Evolutionary conservation across 2,888 invertebrate species (phyloP), one percentile per base, ranked within the genome.

Genomic region (Saturnia pavonia): DNA sequence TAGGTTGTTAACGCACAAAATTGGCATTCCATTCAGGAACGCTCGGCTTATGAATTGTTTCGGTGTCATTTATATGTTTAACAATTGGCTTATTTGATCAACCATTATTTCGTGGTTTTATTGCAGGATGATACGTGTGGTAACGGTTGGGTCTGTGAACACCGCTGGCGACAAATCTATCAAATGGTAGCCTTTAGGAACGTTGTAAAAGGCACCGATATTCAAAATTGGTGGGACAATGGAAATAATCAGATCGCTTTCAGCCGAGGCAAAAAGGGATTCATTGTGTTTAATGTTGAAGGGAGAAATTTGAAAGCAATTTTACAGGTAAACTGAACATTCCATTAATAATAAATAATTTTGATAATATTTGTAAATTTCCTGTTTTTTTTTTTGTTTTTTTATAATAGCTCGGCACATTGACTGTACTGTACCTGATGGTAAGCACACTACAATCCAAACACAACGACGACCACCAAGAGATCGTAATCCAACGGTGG

Each of bases 91-190:
- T 54, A 11, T 22, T 4, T 14, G 25, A 25, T 27, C 25, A 9
- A 51, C 8, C 12, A 27, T 25, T 14, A 60, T 60, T 60, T 27
- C 4, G 6, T 60, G 12, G 27, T 27, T 27, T 60, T 25, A 1
- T 25, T 14, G 25, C 40, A 91, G 93, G 95, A 97, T 72, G 93
- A 91, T 1, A 95, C 95, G 0, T 97, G 97, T 79, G 92, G 90
- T 0, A 95, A 95, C 75, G 97, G 96, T 2, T 97, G 97, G 96
- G 93, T 97, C 0, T 97, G 97, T 81, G 98, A 98, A 86, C 97
- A 98, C 85, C 94, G 97, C 19, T 97, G 97, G 97, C 91, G 96
- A 0, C 96, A 96, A 82, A 96, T 97, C 75, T 96, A 95, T 88
- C 96, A 96, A 80, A 97, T 97, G 97, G 96, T 96, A 0, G 94